These are phyloP conservation scores for Panthera uncia DNA, from an alignment of 2,113 vertebrate genomes.

Conservation along the genomic window DNA sequence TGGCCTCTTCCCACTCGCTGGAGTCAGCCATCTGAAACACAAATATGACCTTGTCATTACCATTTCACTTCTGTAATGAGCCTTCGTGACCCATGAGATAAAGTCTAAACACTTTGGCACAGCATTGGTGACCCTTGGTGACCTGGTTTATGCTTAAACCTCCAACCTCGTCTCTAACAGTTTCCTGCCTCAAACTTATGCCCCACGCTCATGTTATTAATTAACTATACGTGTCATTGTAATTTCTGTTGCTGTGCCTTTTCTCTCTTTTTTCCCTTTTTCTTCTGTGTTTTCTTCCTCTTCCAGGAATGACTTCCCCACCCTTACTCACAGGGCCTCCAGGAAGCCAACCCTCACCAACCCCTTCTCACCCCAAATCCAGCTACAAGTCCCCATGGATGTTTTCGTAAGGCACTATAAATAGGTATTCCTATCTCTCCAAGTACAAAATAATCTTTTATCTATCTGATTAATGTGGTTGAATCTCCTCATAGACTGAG, in stretches of 20 bases:
- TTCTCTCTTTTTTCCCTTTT: not conserved
- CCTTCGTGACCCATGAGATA: conserved; percentile 14
- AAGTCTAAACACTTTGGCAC: conserved; percentile 38
- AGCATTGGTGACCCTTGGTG: not conserved
- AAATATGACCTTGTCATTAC: conserved; percentile 67
- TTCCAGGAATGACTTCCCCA: not conserved
- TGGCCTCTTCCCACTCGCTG: conserved; percentile 40
- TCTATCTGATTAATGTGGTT: conserved; percentile 32
- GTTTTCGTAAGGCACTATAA: not conserved
- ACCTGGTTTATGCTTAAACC: not conserved
- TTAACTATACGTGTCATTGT: not conserved
- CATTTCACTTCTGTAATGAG: conserved; percentile 58
- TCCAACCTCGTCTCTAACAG: not conserved
- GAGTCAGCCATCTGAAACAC: conserved; percentile 67
- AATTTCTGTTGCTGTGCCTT: not conserved
- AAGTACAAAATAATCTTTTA: conserved; percentile 4
- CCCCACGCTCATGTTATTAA: not conserved
- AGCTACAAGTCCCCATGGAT: not conserved
- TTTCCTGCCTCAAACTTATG: not conserved
- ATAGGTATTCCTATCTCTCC: not conserved
- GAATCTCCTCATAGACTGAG: conserved; percentile 18
- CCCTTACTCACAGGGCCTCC: not conserved
- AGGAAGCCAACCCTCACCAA: not conserved
- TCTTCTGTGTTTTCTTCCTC: not conserved
- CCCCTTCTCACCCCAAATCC: not conserved